phyloP scores from a whole-genome alignment of 1,140 invertebrate genomes.

The Phocides pigmalion region DNA sequence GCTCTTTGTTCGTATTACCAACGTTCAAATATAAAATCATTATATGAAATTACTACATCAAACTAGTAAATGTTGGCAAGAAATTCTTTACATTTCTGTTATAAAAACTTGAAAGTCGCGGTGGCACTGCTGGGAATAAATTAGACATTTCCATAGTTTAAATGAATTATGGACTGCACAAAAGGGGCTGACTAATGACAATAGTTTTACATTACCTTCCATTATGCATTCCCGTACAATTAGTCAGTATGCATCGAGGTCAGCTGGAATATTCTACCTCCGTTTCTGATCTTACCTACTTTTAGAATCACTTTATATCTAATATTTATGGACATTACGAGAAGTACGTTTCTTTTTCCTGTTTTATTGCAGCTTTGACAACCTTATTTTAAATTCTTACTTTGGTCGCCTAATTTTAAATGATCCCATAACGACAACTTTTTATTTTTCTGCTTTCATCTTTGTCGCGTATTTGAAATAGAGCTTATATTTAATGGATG shows the following conservation, averaged over 20 bases:
- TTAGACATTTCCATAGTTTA: constrained; percentile 34
- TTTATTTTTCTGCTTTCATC: no score
- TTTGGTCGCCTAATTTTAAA: no score
- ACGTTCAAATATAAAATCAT: constrained; percentile 15
- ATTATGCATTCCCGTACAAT: constrained; percentile 33
- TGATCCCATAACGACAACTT: no score
- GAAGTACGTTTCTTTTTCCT: no score
- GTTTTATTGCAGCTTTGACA: no score
- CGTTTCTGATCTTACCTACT: constrained; percentile 18
- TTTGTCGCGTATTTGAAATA: no score
- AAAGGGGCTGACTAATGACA: constrained; percentile 33
- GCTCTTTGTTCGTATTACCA: constrained; percentile 4
- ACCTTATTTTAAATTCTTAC: no score
- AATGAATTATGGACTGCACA: constrained; percentile 31
- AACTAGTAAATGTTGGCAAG: constrained; percentile 21
- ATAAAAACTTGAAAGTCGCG: constrained; percentile 31
- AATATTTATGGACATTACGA: not conserved
- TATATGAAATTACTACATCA: constrained; percentile 27
- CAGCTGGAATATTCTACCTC: constrained; percentile 30
- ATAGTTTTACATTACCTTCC: constrained; percentile 32
- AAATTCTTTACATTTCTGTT: constrained; percentile 24
- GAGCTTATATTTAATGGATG: no score
- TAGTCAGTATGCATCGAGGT: constrained; percentile 29
- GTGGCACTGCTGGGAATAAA: constrained; percentile 27
- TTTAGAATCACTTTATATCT: constrained; percentile 8